Evolutionary conservation across 2,888 invertebrate genomes (phyloP).

Genomic region (Harpagoxenus sublaevis): DNA sequence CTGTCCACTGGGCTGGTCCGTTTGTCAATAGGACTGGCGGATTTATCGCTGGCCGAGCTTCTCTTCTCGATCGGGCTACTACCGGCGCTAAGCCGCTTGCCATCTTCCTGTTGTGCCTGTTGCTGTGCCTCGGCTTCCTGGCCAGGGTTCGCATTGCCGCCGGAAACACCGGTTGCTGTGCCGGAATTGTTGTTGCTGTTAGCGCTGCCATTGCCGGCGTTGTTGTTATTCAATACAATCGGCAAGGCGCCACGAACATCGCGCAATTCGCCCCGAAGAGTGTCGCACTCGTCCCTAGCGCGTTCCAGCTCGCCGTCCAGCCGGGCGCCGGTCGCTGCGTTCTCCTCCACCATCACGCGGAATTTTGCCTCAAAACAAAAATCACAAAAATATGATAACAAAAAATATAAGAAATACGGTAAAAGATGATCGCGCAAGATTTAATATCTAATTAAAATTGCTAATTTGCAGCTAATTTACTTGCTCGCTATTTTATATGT

Average conservation of each 20-base stretch:
- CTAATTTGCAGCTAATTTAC: too few relatives aligned
- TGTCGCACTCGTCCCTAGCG: conserved; percentile 89
- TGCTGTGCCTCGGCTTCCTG: conserved; percentile 74
- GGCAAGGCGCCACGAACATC: conserved; percentile 86
- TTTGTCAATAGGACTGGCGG: conserved; percentile 87
- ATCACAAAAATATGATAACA: neutral
- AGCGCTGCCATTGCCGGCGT: conserved; percentile 71
- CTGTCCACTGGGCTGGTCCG: conserved; percentile 83
- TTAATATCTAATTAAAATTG: neutral
- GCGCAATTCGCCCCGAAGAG: conserved; percentile 87
- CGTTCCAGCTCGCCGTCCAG: conserved; percentile 89
- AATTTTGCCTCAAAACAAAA: conserved; percentile 89
- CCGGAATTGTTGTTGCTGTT: conserved; percentile 75
- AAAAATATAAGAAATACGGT: neutral
- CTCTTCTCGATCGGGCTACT: conserved; percentile 84
- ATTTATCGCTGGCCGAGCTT: conserved; percentile 84
- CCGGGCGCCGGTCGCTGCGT: conserved; percentile 87
- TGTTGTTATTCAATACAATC: conserved; percentile 80
- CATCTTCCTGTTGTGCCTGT: conserved; percentile 74
- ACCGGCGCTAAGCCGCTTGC: conserved; percentile 80
- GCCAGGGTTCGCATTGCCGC: conserved; percentile 68
- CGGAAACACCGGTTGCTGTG: conserved; percentile 72
- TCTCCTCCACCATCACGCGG: conserved; percentile 96
- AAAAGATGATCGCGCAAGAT: neutral
- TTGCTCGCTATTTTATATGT: neutral